Base-by-base conservation (phyloP, 2,888 invertebrate species). In the Scaptomyza caliginosa region DNA sequence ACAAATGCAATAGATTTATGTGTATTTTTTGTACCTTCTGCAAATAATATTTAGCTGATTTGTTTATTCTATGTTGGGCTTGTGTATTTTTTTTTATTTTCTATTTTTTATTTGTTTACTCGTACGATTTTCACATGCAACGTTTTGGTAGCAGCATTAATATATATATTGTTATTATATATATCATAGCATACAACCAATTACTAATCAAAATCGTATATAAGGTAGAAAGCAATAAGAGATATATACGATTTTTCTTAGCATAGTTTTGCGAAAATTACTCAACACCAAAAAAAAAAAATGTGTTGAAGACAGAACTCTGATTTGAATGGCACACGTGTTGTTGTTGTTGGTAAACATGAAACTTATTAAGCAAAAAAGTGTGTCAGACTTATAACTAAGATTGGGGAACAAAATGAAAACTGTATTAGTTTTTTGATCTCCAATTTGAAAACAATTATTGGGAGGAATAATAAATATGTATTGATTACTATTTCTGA, bases 101-200 rank as follows among this genome's bases (percentile, higher is more conserved):
- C 7, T 8, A 4, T 16, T 24, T 36, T 11, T 11, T 11, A 8
- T 3, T 19, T 43, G 13, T 56, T n/a, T 40, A 50, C 54, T 24
- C 50, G 32, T 78, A 84, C 80, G 80, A 84, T 81, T 78, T 81
- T 73, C 34, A 73, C 58, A 76, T 60, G 62, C 56, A 30, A 60
- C 68, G 74, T 42, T 46, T 36, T 32, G n/a, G n/a, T n/a, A n/a
- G n/a, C n/a, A n/a, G n/a, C n/a, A n/a, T n/a, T n/a, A n/a, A n/a
- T n/a, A n/a, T n/a, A n/a, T n/a, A 13, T 13, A 0, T 16, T 21
- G 17, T 21, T 17, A 21, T 36, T 13, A 19, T 39, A 59, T 11
- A 13, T 32, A 13, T n/a, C 30, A 30, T 42, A 43, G 55, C 30
- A 26, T 30, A 28, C 57, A 32, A 50, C 23, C 21, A 23, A 19